A percentile compares a stretch with the other conserved stretches of the same genome.
phyloP scores from a whole-genome alignment of 2,113 vertebrate genomes.

The Rynchops niger region DNA sequence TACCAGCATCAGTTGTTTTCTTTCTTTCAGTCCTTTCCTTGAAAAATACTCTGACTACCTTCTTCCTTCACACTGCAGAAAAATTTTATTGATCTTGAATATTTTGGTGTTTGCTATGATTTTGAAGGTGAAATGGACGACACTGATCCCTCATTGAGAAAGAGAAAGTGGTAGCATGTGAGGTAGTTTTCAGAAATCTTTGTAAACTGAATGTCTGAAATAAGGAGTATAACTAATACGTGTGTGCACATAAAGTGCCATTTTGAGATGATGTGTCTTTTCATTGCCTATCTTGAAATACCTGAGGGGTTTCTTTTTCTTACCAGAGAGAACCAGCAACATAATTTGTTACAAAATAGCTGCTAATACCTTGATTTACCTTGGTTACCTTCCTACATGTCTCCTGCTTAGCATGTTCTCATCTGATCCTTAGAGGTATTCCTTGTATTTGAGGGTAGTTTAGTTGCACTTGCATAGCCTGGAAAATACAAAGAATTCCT shows the following conservation, averaged over 20 bases:
- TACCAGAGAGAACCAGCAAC: background rate
- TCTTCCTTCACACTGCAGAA: background rate
- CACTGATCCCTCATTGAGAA: background rate
- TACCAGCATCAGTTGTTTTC: background rate
- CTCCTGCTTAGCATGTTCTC: background rate
- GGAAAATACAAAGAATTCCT: background rate
- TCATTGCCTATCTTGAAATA: background rate
- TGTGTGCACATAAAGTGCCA: background rate
- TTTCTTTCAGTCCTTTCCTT: background rate
- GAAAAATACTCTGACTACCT: background rate
- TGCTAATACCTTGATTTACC: background rate
- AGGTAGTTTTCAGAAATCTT: background rate
- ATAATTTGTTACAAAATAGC: background rate
- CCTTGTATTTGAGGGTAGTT: background rate
- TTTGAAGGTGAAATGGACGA: background rate
- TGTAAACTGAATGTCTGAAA: background rate
- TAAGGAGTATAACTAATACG: background rate
- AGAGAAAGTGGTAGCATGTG: background rate
- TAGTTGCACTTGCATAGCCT: background rate
- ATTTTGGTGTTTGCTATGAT: background rate
- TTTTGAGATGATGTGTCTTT: background rate
- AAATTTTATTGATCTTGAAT: background rate
- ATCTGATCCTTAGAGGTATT: background rate
- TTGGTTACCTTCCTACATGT: background rate
- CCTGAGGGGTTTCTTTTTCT: background rate